phyloP scores from a whole-genome alignment of 53 echinoderm and acorn worm species.

The Apostichopus leukothele region DNA sequence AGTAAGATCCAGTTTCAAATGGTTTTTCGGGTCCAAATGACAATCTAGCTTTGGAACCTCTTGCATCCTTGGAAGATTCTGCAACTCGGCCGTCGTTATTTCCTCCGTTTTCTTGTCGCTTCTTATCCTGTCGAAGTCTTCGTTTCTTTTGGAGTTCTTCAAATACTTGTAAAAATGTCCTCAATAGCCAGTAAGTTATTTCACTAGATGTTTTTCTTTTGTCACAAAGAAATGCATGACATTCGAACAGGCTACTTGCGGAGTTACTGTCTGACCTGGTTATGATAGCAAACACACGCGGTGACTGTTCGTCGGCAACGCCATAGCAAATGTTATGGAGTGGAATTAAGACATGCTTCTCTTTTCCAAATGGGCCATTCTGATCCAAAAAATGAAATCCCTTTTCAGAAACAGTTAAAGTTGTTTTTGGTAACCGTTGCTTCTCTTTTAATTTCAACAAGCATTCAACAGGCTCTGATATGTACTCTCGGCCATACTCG shows the following conservation, averaged over 20 bases:
- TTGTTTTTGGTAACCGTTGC: slow-evolving; percentile 69
- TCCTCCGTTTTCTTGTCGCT: slow-evolving; percentile 33
- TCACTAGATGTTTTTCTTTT: slow-evolving; percentile 78
- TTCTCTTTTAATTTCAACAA: slow-evolving; percentile 74
- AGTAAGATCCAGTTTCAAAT: slow-evolving; percentile 66
- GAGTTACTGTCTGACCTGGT: slow-evolving; percentile 89
- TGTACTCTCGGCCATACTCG: slow-evolving; percentile 91
- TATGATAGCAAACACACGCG: slow-evolving; percentile 92
- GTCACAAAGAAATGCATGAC: slow-evolving; percentile 92
- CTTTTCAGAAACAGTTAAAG: slow-evolving; percentile 79
- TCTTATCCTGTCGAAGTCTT: slow-evolving; percentile 72
- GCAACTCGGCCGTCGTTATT: background rate
- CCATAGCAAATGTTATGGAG: slow-evolving; percentile 97
- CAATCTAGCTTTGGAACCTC: background rate
- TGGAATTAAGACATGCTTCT: slow-evolving; percentile 95
- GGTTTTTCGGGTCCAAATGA: slow-evolving; percentile 53
- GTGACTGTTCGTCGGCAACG: slow-evolving; percentile 90
- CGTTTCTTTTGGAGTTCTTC: slow-evolving; percentile 80
- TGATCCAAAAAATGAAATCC: slow-evolving; percentile 95
- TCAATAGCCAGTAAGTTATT: slow-evolving; percentile 92
- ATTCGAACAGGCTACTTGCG: slow-evolving; percentile 83
- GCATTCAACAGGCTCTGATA: slow-evolving; percentile 89
- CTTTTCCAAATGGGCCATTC: slow-evolving; percentile 94
- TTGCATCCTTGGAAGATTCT: slow-evolving; percentile 2
- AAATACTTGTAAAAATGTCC: slow-evolving; percentile 93